A percentile compares a stretch with the other conserved stretches of the same genome.
Conservation (phyloP, 1,140 invertebrate species). For the Druon quercuslanigerum region DNA sequence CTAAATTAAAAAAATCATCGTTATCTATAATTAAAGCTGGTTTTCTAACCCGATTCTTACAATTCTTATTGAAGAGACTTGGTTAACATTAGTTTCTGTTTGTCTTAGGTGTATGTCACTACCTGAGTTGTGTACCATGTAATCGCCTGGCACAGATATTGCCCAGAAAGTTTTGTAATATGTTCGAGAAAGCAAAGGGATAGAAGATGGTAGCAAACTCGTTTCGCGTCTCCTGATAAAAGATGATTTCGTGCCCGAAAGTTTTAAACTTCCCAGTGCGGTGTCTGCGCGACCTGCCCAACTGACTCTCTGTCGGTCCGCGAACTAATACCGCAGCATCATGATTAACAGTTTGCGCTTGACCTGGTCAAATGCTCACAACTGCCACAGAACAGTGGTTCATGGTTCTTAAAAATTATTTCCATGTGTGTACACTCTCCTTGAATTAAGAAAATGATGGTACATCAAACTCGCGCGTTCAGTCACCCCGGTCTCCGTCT, state of each 20-base stretch:
- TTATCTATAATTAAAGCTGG: no score
- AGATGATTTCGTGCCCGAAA: conserved; percentile 49
- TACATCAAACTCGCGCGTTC: no score
- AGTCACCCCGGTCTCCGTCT: no score
- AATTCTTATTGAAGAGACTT: background rate
- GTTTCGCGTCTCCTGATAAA: conserved; percentile 40
- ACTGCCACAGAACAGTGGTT: conserved; percentile 6
- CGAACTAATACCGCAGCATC: conserved; percentile 56
- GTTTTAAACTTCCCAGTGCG: conserved; percentile 36
- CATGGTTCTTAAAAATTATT: background rate
- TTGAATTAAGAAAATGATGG: no score
- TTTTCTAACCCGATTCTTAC: background rate
- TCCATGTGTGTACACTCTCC: no score
- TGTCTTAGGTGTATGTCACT: conserved; percentile 22
- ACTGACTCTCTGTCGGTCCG: conserved; percentile 55
- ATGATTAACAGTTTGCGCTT: conserved; percentile 52
- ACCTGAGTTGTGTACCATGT: background rate
- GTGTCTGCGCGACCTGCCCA: conserved; percentile 47
- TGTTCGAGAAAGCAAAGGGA: conserved; percentile 36
- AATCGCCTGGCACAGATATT: conserved; percentile 47
- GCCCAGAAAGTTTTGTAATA: conserved; percentile 52
- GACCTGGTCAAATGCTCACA: background rate
- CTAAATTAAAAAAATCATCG: no score
- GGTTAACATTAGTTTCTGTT: background rate
- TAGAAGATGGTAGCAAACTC: conserved; percentile 1